Base-by-base conservation (phyloP, 2,797 vertebrate genomes). In the Miichthys miiuy region DNA sequence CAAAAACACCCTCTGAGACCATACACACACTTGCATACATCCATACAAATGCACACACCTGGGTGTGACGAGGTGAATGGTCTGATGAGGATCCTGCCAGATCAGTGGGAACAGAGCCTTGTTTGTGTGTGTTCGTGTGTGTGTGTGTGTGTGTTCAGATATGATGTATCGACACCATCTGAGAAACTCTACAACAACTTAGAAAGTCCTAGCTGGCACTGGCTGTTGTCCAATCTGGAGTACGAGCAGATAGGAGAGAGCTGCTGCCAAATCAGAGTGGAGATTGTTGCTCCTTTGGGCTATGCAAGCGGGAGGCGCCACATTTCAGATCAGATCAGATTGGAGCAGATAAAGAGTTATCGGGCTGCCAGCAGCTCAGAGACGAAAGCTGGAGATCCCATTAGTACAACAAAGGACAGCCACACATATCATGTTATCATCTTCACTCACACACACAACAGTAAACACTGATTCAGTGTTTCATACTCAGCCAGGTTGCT, bases 341-440 rank as follows among this genome's bases (percentile, higher is more conserved):
- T 21, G n/a, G 63, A 75, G 64, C 65, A 41, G 73, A 84, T 78
- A 83, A 81, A 58, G 66, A 47, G 58, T 68, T 68, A 77, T 84
- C 71, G 58, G 71, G 66, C 80, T 51, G 66, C 63, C 67, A 69
- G 70, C 54, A 47, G 27, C 30, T 76, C 65, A 48, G 80, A 47
- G 58, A 79, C 72, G 74, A 78, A 80, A 77, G 67, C 69, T 77
- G 68, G 82, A 73, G 60, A 87, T 80, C 5, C 47, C 72, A 85
- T 91, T 85, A 76, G 77, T 56, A 25, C 73, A 72, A 72, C 72
- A 86, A 78, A 82, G 87, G 72, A 30, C 57, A 51, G 44, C 57
- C 27, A 34, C 71, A 11, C 57, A 46, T 68, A 84, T 74, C 58
- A 46, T 68, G 83, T 76, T 62, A 55, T 2, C 58, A 84, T 66